Conservation (phyloP, 2,888 invertebrate genomes). For the Acanthopleura granulata region DNA sequence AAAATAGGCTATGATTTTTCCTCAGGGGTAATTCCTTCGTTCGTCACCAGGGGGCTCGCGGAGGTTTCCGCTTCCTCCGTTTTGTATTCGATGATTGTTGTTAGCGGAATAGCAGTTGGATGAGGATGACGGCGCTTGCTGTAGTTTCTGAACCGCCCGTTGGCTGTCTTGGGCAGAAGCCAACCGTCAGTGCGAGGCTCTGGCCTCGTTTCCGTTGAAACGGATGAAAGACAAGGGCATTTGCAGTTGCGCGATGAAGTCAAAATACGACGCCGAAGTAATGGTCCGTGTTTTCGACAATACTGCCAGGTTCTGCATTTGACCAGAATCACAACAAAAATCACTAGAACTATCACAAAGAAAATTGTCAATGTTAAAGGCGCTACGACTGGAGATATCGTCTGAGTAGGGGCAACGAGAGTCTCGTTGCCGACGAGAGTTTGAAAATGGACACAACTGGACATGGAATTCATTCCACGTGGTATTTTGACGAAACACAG, state of each 20-base stretch:
- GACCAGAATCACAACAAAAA: neutral
- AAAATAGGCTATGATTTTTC: neutral
- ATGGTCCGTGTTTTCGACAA: neutral
- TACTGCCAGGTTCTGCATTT: neutral
- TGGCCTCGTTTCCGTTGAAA: neutral
- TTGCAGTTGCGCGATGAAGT: neutral
- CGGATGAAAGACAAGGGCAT: neutral
- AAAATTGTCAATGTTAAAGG: conserved; percentile 2
- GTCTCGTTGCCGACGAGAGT: neutral
- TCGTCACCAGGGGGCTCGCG: neutral
- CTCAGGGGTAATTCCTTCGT: neutral
- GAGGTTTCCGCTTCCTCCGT: neutral
- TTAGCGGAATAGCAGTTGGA: neutral
- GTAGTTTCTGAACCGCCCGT: neutral
- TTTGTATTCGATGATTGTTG: conserved; percentile 7
- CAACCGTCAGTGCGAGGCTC: neutral
- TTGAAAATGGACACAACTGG: neutral
- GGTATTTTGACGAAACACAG: neutral
- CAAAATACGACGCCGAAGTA: neutral
- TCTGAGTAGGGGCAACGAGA: neutral
- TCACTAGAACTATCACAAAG: neutral
- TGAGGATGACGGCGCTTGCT: neutral
- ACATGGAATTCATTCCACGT: neutral
- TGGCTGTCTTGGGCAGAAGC: neutral
- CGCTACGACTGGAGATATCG: neutral